Base-by-base conservation (phyloP, 1,140 invertebrate genomes). In the Asbolus verrucosus region DNA sequence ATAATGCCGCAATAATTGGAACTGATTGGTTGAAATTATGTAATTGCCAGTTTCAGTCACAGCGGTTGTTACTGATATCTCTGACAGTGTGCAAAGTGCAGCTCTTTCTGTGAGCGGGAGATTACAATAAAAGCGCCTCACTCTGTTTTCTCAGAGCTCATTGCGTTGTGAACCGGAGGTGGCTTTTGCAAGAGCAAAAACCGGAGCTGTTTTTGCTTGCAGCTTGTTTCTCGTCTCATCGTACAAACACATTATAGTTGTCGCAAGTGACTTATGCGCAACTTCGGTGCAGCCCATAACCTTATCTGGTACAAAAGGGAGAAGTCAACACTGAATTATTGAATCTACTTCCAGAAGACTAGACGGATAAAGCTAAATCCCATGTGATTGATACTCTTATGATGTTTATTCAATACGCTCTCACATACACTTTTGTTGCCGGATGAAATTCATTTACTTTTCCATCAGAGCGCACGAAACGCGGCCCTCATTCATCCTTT, bases 311-410 rank as follows among this genome's bases (percentile, higher is more conserved):
- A 63, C 63, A 72, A 69, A 72, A 70, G 72, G 54, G 69, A 68
- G 67, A 71, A 74, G 72, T 71, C 72, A 71, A 70, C 69, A 72
- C 65, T 74, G 72, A 74, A 71, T 74, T 74, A 74, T 74, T 71
- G 72, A 74, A 74, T 74, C 70, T 74, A 74, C 72, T 71, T 72
- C 41, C 65, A 54, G 61, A 31, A 69, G 65, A 70, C 70, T 69
- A 69, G 65, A 27, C 39, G 72, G 72, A 74, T 71, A 71, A 72
- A 74, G 68, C 62, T 66, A 71, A 73, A 65, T 74, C 72, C 72
- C 70, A 31, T 33, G 72, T 74, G 72, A 74, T 74, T 74, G 72
- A 74, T 74, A 72, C 70, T 61, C 67, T 71, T 72, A 69, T 71
- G 72, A 72, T 74, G 72, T 74, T 74, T 74, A 74, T 74, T 74